These are phyloP conservation scores for Hucho hucho DNA, from an alignment of 2,113 vertebrate species.

Conservation along the genomic window DNA sequence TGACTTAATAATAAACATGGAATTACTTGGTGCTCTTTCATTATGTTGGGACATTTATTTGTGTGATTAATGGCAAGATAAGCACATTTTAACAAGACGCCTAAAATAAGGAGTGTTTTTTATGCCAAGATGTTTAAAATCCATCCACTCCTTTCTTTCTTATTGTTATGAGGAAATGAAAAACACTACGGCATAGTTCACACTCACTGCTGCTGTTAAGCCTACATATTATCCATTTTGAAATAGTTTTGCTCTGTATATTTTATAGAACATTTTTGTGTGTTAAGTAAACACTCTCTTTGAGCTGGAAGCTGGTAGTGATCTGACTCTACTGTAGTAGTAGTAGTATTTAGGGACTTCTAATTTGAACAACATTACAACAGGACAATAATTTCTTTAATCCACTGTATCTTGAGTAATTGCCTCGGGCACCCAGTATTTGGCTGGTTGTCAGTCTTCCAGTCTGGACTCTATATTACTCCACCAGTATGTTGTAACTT, in stretches of 20 bases:
- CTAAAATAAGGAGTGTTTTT: constrained; percentile 25
- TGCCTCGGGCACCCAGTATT: constrained; percentile 38
- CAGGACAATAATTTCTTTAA: constrained; percentile 48
- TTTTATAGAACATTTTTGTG: constrained; percentile 20
- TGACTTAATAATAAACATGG: constrained; percentile 28
- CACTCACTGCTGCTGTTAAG: constrained; percentile 1
- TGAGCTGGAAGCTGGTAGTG: constrained; percentile 36
- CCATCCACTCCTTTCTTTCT: constrained; percentile 16
- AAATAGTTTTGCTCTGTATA: constrained; percentile 18
- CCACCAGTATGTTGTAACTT: constrained; percentile 51
- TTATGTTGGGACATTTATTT: constrained; percentile 24
- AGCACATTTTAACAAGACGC: constrained; percentile 14
- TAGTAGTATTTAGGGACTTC: constrained; percentile 45
- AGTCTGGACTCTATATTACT: constrained; percentile 54
- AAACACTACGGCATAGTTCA: constrained; percentile 16
- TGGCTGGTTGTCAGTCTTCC: constrained; percentile 55
- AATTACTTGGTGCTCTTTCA: not conserved
- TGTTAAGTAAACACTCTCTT: constrained; percentile 29
- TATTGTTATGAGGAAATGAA: constrained; percentile 19
- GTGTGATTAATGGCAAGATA: constrained; percentile 16
- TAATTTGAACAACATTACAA: constrained; percentile 55
- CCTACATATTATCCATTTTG: constrained; percentile 26
- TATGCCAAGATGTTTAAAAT: constrained; percentile 27
- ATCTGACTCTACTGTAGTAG: not conserved
- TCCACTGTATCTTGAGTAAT: constrained; percentile 61